A percentile compares a stretch with the other conserved stretches of the same genome.
phyloP scores from a whole-genome alignment of 2,113 vertebrate species.

The Parus major region DNA sequence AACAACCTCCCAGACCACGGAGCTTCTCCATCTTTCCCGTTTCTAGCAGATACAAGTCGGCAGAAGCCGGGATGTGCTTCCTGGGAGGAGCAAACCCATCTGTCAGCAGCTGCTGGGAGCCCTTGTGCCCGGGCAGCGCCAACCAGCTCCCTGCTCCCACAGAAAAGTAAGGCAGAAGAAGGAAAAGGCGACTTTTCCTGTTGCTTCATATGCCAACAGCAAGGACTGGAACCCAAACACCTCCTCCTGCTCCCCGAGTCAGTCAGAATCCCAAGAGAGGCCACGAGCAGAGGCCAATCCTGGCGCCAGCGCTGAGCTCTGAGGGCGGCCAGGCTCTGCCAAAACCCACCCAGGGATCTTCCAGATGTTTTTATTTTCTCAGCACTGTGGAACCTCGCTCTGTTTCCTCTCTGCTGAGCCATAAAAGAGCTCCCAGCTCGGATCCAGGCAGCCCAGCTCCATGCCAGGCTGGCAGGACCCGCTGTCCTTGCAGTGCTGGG shows the following conservation, averaged over 20 bases:
- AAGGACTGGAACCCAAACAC: not conserved
- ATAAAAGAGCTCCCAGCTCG: not conserved
- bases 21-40: not conserved
- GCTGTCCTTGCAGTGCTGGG: not conserved
- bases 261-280: not conserved
- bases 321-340: not conserved
- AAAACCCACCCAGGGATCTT: not conserved
- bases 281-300: not conserved
- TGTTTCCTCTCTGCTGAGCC: conserved; percentile 11
- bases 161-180: not conserved
- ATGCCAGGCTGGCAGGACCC: conserved; percentile 45
- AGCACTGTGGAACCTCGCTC: not conserved
- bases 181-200: not conserved
- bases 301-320: not conserved
- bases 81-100: not conserved
- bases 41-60: not conserved
- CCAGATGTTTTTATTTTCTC: conserved; percentile 31
- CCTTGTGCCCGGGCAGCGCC: not conserved
- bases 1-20: not conserved
- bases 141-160: not conserved
- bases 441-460: not conserved
- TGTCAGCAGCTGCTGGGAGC: not conserved
- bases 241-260: not conserved
- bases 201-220: accelerated
- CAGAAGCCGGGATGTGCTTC: not conserved